phyloP scores from a whole-genome alignment of 2,113 vertebrate genomes.

The Hippopotamus amphibius region DNA sequence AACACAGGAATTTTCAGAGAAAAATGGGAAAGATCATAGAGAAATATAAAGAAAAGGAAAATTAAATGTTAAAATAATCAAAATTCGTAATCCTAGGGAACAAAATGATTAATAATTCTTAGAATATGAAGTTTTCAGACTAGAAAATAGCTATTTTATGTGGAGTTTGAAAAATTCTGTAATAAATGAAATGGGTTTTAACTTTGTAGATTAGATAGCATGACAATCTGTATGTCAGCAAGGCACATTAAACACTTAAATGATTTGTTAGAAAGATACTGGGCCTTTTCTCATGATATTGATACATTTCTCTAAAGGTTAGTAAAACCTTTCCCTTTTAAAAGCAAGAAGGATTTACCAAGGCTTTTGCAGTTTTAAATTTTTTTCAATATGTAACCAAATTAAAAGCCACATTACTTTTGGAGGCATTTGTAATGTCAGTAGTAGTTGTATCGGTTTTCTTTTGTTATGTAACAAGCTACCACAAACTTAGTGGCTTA shows the following conservation, averaged over 20 bases:
- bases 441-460: not conserved
- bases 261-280: not conserved
- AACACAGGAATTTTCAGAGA: not conserved
- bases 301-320: not conserved
- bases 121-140: not conserved
- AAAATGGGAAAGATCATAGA: not conserved
- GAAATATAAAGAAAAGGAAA: not conserved
- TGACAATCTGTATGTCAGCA: not conserved
- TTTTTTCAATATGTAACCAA: not conserved
- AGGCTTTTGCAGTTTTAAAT: not conserved
- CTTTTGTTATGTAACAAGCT: not conserved
- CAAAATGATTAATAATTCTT: not conserved
- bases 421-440: not conserved
- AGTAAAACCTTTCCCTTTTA: not conserved
- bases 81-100: constrained; percentile 40
- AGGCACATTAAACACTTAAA: constrained; percentile 10
- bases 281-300: not conserved
- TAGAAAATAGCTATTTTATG: not conserved
- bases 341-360: not conserved
- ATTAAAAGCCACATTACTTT: not conserved
- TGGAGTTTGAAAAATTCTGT: not conserved
- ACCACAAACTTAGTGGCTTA: not conserved
- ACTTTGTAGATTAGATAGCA: not conserved
- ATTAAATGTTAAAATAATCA: constrained; percentile 5
- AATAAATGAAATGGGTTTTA: constrained; percentile 5